Conservation (phyloP, 2,797 vertebrate species). For the Acanthiza pusilla region DNA sequence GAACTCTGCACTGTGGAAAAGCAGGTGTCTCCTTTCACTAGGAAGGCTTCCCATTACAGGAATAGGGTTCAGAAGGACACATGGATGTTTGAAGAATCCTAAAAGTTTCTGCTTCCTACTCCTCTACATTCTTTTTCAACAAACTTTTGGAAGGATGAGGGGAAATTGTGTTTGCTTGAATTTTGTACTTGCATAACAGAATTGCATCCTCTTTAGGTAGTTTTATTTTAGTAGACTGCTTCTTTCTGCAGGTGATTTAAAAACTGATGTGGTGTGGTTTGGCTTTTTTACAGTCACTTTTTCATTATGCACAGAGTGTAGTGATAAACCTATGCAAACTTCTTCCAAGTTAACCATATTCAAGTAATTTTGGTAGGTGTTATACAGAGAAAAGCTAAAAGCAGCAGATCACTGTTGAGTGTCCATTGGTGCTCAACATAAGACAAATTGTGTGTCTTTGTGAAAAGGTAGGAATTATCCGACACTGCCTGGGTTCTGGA, state of each 20-base stretch:
- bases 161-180: not conserved
- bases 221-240: not conserved
- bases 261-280: not conserved
- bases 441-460: not conserved
- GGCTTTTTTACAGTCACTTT: not conserved
- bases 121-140: not conserved
- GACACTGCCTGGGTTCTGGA: not conserved
- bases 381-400: not conserved
- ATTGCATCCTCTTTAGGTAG: not conserved
- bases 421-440: not conserved
- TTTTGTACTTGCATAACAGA: not conserved
- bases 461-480: not conserved
- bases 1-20: not conserved
- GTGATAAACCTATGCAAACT: not conserved
- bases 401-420: not conserved
- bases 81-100: not conserved
- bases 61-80: not conserved
- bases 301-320: not conserved
- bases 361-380: not conserved
- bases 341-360: not conserved
- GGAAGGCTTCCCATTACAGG: not conserved
- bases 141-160: not conserved
- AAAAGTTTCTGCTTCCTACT: not conserved
- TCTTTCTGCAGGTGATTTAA: not conserved
- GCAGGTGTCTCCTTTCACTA: conserved; percentile 3